These are phyloP conservation scores for Calephelis perditalis DNA, from an alignment of 2,888 invertebrate species.

Conservation along the genomic window DNA sequence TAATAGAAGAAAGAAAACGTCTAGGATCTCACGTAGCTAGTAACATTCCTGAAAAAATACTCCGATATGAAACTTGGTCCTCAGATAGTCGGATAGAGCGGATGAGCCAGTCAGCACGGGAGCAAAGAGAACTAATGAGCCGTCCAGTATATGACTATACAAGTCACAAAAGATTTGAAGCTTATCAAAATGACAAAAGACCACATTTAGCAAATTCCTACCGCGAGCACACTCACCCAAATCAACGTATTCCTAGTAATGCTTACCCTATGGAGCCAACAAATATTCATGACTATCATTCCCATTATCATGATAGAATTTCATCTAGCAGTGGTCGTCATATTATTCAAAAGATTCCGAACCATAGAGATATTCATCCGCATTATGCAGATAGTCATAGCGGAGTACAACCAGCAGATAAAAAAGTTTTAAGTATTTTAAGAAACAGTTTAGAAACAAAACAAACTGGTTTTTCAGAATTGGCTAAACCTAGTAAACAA, in stretches of 20 bases:
- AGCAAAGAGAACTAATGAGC: conserved; percentile 64
- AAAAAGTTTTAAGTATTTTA: conserved; percentile 83
- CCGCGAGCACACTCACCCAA: conserved; percentile 48
- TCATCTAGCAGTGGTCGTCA: conserved; percentile 49
- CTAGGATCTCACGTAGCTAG: conserved; percentile 56
- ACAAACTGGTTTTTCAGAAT: conserved; percentile 73
- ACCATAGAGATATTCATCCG: conserved; percentile 53
- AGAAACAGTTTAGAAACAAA: conserved; percentile 85
- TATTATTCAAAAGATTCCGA: conserved; percentile 62
- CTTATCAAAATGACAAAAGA: conserved; percentile 62
- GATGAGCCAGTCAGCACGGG: conserved; percentile 53
- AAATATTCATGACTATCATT: conserved; percentile 48
- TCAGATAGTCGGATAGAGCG: conserved; percentile 66
- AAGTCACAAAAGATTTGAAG: conserved; percentile 64
- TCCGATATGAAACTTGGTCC: conserved; percentile 67
- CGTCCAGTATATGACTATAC: conserved; percentile 66
- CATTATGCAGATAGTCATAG: conserved; percentile 52
- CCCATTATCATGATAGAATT: conserved; percentile 56
- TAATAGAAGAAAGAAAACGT: conserved; percentile 67
- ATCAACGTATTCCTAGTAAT: conserved; percentile 50
- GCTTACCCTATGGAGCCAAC: conserved; percentile 44
- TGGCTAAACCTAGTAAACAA: conserved; percentile 66
- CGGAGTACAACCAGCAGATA: conserved; percentile 79
- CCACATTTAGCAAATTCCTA: conserved; percentile 43
- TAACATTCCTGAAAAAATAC: conserved; percentile 72